phyloP scores from a whole-genome alignment of 2,797 vertebrate genomes.

The Enoplosus armatus region DNA sequence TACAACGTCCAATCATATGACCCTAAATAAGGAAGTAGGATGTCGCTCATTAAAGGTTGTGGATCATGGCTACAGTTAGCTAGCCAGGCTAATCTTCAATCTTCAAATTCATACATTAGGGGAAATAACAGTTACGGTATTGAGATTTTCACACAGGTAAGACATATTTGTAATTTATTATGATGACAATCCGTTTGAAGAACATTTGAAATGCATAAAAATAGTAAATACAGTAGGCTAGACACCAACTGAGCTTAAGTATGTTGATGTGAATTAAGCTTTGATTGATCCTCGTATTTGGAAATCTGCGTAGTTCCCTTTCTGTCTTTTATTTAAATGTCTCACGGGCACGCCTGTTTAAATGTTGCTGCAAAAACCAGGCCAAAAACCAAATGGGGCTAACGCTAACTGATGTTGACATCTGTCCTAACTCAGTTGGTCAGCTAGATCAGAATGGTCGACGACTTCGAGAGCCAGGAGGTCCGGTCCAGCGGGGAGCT shows the following conservation, averaged over 20 bases:
- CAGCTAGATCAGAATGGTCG: conserved; percentile 85
- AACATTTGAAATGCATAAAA: background rate
- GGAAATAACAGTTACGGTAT: background rate
- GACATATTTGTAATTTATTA: background rate
- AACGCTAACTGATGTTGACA: background rate
- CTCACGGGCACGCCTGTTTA: background rate
- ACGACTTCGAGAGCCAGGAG: conserved; percentile 84
- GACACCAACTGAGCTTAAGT: background rate
- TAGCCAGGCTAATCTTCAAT: conserved; percentile 41
- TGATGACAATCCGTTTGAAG: background rate
- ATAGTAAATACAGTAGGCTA: background rate
- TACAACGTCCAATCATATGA: conserved; percentile 58
- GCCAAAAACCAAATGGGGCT: background rate
- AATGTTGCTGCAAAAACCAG: background rate
- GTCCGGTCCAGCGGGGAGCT: conserved; percentile 89
- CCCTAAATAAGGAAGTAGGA: conserved; percentile 50
- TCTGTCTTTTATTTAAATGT: background rate
- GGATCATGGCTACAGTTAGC: conserved; percentile 59
- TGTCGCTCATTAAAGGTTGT: background rate
- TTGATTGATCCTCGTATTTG: background rate
- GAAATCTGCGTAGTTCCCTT: background rate
- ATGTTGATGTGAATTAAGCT: background rate
- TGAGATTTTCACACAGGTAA: conserved; percentile 57
- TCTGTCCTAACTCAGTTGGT: conserved; percentile 9
- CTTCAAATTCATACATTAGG: conserved; percentile 15